phyloP scores from a whole-genome alignment of 2,888 invertebrate genomes.

The Drosophila niveifrons region DNA sequence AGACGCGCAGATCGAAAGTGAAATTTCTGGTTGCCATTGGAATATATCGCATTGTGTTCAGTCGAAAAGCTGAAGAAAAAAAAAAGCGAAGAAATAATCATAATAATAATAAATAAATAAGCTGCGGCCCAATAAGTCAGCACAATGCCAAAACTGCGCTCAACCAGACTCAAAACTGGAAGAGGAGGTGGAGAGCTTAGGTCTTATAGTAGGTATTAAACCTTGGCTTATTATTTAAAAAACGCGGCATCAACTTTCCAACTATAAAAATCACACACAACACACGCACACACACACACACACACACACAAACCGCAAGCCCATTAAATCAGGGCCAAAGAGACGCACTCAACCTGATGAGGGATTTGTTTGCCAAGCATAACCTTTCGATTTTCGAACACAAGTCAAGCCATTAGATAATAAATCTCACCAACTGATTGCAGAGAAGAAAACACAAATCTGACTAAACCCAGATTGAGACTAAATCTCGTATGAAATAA shows the following conservation, averaged over 20 bases:
- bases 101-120: constrained; percentile 63
- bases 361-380: constrained; percentile 17
- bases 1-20: constrained; percentile 62
- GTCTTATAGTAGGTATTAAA: constrained; percentile 18
- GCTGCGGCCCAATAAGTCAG: constrained; percentile 67
- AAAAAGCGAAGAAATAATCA: constrained; percentile 17
- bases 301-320: constrained; percentile 16
- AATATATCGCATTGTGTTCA: constrained; percentile 45
- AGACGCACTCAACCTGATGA: constrained; percentile 28
- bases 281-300: background rate
- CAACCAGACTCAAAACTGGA: background rate
- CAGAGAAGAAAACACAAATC: background rate
- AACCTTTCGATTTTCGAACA: constrained; percentile 45
- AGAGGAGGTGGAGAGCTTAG: constrained; percentile 10
- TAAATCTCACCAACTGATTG: background rate
- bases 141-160: constrained; percentile 58
- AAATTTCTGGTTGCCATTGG: constrained; percentile 47
- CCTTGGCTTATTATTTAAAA: constrained; percentile 36
- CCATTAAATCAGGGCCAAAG: constrained; percentile 44
- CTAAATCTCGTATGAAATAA: background rate
- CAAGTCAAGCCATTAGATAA: constrained; percentile 11
- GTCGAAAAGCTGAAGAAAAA: constrained; percentile 4
- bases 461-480: constrained; percentile 1
- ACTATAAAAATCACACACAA: constrained; percentile 43
- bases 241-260: constrained; percentile 48